These are phyloP conservation scores for Drosophila mayri DNA, from an alignment of 1,140 invertebrate species.

Conservation along the genomic window DNA sequence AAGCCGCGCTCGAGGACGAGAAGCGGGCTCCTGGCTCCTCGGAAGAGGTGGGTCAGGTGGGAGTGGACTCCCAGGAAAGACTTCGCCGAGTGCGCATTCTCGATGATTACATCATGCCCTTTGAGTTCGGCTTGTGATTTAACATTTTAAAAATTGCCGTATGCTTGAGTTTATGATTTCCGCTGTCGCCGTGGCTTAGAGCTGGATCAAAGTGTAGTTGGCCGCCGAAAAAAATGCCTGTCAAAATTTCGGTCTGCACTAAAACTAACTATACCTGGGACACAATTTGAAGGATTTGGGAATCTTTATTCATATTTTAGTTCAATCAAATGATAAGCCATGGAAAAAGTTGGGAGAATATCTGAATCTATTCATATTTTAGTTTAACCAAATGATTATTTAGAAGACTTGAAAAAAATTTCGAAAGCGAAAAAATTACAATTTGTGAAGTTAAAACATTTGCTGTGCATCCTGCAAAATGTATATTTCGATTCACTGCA, in stretches of 20 bases:
- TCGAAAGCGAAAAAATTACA: not conserved
- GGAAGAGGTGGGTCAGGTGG: constrained; percentile 33
- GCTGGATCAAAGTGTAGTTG: not conserved
- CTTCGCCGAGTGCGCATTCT: constrained; percentile 56
- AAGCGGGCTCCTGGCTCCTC: not conserved
- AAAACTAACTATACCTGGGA: not conserved
- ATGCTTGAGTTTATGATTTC: constrained; percentile 12
- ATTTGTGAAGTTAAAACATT: constrained; percentile 1
- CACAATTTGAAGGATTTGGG: not conserved
- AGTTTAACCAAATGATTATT: not conserved
- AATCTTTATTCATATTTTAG: not conserved
- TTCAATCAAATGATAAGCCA: not conserved
- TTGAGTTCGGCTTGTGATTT: constrained; percentile 44
- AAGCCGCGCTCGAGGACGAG: constrained; percentile 2
- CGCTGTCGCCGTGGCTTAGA: not conserved
- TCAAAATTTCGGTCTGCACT: constrained; percentile 21
- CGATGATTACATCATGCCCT: constrained; percentile 65
- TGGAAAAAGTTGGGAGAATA: no score
- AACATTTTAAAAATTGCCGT: not conserved
- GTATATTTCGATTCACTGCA: not conserved
- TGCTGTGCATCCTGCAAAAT: not conserved
- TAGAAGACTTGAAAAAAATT: not conserved
- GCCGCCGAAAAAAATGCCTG: not conserved
- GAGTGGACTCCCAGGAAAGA: constrained; percentile 51
- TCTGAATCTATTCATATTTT: not conserved